phyloP scores from a whole-genome alignment of 2,113 vertebrate genomes.

The Ctenomys sociabilis region DNA sequence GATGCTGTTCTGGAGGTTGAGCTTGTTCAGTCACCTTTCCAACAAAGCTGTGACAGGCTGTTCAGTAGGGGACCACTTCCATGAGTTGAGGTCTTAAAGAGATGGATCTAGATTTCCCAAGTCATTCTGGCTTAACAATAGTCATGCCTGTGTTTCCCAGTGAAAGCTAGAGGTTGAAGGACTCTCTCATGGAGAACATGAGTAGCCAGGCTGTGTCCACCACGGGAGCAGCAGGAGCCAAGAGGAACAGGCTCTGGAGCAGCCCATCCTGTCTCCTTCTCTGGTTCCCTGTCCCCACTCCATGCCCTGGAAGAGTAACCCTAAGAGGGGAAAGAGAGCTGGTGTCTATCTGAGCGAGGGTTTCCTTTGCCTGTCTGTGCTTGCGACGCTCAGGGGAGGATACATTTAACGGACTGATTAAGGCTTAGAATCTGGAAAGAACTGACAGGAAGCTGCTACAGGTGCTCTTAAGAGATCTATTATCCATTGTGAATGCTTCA shows the following conservation, averaged over 20 bases:
- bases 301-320: not conserved
- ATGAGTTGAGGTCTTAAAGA: not conserved
- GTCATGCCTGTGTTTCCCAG: not conserved
- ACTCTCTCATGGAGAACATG: no score
- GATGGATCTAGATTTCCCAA: not conserved
- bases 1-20: not conserved
- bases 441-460: not conserved
- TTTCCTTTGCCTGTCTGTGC: accelerated
- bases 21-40: not conserved
- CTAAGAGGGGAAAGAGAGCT: not conserved
- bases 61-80: not conserved
- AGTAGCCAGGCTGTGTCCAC: no score
- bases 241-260: not conserved
- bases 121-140: not conserved
- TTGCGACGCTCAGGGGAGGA: not conserved
- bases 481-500: not conserved
- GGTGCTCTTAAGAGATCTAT: not conserved
- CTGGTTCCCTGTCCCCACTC: not conserved
- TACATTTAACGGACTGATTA: not conserved
- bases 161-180: not conserved
- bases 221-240: not conserved
- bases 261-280: not conserved
- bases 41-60: not conserved
- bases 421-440: not conserved
- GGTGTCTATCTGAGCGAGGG: not conserved